A percentile compares a stretch with the other conserved stretches of the same genome.
Evolutionary conservation across 2,888 invertebrate genomes (phyloP).

Genomic region (Didymodactylos carnosus): DNA sequence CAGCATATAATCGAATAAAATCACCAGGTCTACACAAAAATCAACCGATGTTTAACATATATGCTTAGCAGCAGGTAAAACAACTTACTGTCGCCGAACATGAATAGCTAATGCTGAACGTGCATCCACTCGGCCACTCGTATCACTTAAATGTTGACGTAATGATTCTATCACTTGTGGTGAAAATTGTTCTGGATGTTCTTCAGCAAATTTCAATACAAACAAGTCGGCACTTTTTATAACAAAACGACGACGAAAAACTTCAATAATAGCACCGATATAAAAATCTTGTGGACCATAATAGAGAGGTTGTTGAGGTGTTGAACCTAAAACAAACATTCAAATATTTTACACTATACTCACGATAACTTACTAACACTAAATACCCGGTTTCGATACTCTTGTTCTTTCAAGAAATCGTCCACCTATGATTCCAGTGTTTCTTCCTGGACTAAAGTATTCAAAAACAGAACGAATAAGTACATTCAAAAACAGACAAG

Average conservation of each 20-base stretch:
- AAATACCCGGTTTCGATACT: slow-evolving; percentile 49
- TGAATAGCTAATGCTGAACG: background rate
- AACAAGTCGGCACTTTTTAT: slow-evolving; percentile 65
- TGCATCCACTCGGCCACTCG: slow-evolving; percentile 6
- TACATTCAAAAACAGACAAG: too few species aligned
- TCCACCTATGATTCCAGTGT: slow-evolving; percentile 57
- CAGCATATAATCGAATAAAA: slow-evolving; percentile 23
- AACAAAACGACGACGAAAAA: slow-evolving; percentile 54
- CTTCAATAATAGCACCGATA: slow-evolving; percentile 52
- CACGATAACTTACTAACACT: slow-evolving; percentile 19
- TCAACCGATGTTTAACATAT: background rate
- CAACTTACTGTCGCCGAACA: background rate
- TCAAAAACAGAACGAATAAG: too few species aligned
- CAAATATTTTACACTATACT: background rate
- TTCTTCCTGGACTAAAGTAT: slow-evolving; percentile 47
- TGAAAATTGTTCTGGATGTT: slow-evolving; percentile 30
- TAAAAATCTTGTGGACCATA: slow-evolving; percentile 58
- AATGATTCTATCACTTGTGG: slow-evolving; percentile 12
- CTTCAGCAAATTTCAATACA: slow-evolving; percentile 47
- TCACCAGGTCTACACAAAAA: slow-evolving; percentile 23
- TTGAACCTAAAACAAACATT: slow-evolving; percentile 15
- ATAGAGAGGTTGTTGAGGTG: slow-evolving; percentile 49
- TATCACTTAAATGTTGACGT: slow-evolving; percentile 5
- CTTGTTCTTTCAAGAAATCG: slow-evolving; percentile 50
- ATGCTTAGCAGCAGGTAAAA: background rate